These are phyloP conservation scores for Monopterus albus DNA, from an alignment of 2,113 vertebrate genomes.

Conservation along the genomic window DNA sequence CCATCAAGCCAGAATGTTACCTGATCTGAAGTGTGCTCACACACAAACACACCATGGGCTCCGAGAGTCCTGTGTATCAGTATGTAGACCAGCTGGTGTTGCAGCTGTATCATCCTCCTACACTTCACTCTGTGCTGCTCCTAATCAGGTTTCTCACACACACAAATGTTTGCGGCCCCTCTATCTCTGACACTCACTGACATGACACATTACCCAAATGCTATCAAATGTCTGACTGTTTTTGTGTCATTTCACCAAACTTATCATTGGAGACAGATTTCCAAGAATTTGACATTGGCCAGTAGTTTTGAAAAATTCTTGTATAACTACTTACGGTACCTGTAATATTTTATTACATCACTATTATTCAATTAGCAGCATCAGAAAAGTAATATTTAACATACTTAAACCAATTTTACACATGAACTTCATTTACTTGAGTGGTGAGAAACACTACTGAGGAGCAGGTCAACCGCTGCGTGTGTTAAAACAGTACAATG, in stretches of 20 bases:
- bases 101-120: conserved; percentile 68
- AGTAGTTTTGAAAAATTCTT: too few species aligned
- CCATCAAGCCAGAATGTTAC: conserved; percentile 1
- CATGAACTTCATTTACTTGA: too few species aligned
- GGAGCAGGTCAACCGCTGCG: too few species aligned
- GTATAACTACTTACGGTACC: too few species aligned
- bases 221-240: conserved; percentile 25
- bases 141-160: conserved; percentile 41
- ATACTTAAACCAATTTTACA: too few species aligned
- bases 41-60: conserved; percentile 2
- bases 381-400: too few species aligned
- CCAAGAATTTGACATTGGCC: too few species aligned
- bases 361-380: too few species aligned
- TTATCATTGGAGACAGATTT: too few species aligned
- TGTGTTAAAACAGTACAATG: too few species aligned
- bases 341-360: too few species aligned
- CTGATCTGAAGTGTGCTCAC: conserved; percentile 26
- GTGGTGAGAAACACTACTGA: too few species aligned
- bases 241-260: background rate
- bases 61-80: conserved; percentile 52
- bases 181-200: background rate
- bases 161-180: background rate
- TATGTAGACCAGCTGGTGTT: conserved; percentile 68
- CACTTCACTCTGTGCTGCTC: conserved; percentile 44
- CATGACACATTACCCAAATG: background rate